Evolutionary conservation across 1,140 invertebrate species (phyloP).

Genomic region (Phenacoccus solenopsis): DNA sequence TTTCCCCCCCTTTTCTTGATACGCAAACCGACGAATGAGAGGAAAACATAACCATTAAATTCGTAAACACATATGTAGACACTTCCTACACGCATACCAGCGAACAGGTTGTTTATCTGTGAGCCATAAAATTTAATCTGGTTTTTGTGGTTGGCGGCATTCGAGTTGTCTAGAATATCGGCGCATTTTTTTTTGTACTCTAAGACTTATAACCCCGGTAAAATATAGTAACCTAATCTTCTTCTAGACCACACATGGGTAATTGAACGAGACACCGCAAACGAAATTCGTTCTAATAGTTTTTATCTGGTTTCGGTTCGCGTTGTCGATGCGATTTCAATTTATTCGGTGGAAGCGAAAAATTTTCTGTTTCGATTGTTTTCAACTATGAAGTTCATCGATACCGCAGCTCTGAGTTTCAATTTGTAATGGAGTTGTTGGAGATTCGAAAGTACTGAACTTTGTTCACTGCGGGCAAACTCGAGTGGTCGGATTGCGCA

Average conservation of each 20-base stretch:
- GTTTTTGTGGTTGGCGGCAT: neutral
- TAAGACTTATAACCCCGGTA: neutral
- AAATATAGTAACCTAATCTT: slow-evolving; percentile 3
- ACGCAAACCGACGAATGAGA: neutral
- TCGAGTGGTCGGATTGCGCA: too few relatives aligned
- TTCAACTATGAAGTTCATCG: too few relatives aligned
- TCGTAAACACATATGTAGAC: neutral
- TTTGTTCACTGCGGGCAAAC: too few relatives aligned
- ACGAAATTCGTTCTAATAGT: neutral
- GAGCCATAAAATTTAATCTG: neutral
- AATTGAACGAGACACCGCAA: slow-evolving; percentile 1
- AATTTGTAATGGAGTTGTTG: too few relatives aligned
- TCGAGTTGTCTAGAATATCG: neutral
- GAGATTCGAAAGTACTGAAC: too few relatives aligned
- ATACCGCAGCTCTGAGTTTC: too few relatives aligned
- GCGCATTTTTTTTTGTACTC: neutral
- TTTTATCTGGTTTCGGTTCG: too few relatives aligned
- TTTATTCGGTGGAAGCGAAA: too few relatives aligned
- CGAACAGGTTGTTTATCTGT: neutral
- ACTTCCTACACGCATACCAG: neutral
- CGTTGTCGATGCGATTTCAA: too few relatives aligned
- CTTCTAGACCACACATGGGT: neutral
- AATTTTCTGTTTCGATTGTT: too few relatives aligned
- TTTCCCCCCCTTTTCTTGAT: too few relatives aligned
- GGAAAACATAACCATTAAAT: neutral